Conservation (phyloP, 1,140 invertebrate species). For the Polypedilum vanderplanki region DNA sequence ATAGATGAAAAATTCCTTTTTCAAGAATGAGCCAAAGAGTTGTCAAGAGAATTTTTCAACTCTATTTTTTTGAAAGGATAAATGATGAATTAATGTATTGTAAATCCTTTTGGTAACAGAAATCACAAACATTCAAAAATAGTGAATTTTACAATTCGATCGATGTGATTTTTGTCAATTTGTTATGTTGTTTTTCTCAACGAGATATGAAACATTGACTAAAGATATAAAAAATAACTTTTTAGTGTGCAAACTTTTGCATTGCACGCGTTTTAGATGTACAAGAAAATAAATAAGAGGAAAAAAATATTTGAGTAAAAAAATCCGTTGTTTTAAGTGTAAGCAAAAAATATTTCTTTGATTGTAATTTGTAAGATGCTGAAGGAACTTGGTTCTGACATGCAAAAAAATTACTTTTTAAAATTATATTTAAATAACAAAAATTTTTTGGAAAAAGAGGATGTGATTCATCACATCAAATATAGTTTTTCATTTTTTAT, state of each 20-base stretch:
- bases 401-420: too few relatives aligned
- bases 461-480: too few relatives aligned
- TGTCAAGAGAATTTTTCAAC: background rate
- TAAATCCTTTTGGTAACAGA: background rate
- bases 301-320: background rate
- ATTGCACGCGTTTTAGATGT: background rate
- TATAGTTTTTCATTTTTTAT: too few relatives aligned
- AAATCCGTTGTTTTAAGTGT: conserved; percentile 6
- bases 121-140: background rate
- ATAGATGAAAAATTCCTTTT: background rate
- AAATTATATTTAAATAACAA: too few relatives aligned
- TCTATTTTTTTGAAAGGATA: background rate
- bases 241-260: background rate
- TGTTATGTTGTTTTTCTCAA: background rate
- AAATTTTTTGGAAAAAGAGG: too few relatives aligned
- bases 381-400: background rate
- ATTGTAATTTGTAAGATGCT: background rate
- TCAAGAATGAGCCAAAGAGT: background rate
- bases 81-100: background rate
- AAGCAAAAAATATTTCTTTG: background rate
- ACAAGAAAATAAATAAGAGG: background rate
- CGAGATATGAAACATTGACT: background rate
- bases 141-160: background rate
- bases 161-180: background rate
- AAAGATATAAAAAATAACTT: background rate